Evolutionary conservation across 2,113 vertebrate genomes (phyloP).

Genomic region (Nettapus auritus): DNA sequence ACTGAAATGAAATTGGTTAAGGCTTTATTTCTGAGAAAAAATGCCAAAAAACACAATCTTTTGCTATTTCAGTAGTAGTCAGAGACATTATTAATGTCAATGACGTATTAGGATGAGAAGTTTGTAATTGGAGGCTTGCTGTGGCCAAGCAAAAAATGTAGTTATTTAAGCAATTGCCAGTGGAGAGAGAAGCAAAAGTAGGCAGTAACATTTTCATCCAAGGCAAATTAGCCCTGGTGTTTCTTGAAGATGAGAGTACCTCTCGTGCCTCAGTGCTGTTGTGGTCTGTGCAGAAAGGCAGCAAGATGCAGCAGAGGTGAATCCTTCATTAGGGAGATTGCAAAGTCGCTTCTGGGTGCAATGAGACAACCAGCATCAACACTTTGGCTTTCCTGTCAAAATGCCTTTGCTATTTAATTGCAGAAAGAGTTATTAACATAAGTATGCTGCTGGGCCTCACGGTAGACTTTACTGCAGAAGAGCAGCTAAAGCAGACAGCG

Average conservation of each 20-base stretch:
- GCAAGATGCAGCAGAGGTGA: neutral
- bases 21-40: neutral
- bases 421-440: neutral
- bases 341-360: neutral
- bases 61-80: neutral
- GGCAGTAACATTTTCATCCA: neutral
- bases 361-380: neutral
- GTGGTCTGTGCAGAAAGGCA: neutral
- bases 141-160: neutral
- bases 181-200: neutral
- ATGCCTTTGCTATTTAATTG: neutral
- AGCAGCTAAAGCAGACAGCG: neutral
- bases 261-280: neutral
- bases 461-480: neutral
- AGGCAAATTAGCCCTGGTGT: neutral
- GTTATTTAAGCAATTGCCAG: neutral
- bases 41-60: neutral
- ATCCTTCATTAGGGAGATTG: neutral
- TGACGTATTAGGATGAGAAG: neutral
- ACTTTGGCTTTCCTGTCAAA: neutral
- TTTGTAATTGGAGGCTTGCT: neutral
- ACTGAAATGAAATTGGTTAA: neutral
- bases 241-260: neutral
- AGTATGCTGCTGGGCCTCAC: neutral
- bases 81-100: neutral